These are phyloP conservation scores for Phyllotis vaccarum DNA, from an alignment of 2,797 vertebrate genomes.

Conservation along the genomic window DNA sequence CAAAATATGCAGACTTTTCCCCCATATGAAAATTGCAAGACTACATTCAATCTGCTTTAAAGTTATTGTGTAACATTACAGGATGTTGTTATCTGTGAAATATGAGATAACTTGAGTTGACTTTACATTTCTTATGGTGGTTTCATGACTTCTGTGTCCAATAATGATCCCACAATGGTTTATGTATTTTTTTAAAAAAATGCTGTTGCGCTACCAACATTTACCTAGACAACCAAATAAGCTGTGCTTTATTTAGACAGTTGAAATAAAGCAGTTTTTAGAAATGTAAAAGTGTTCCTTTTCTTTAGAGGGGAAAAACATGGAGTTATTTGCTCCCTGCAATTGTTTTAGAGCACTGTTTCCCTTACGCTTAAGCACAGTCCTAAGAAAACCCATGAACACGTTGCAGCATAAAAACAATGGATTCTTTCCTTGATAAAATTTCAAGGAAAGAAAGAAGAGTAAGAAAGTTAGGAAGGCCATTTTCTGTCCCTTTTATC, in stretches of 20 bases:
- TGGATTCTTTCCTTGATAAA: constrained; percentile 1
- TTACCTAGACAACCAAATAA: background rate
- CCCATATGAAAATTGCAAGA: constrained; percentile 83
- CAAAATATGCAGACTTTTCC: constrained; percentile 84
- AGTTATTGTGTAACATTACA: constrained; percentile 81
- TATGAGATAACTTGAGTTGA: constrained; percentile 76
- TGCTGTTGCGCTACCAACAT: background rate
- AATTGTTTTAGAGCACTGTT: constrained; percentile 2
- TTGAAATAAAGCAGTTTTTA: background rate
- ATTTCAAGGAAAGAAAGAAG: background rate
- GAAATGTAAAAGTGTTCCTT: constrained; percentile 49
- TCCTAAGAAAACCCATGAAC: constrained; percentile 31
- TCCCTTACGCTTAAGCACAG: constrained; percentile 1
- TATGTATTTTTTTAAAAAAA: constrained; percentile 50
- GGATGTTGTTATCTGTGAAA: constrained; percentile 84
- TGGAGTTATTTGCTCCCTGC: background rate
- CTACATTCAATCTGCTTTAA: constrained; percentile 84
- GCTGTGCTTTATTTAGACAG: constrained; percentile 17
- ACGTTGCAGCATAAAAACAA: background rate
- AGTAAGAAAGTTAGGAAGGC: background rate
- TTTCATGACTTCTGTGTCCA: constrained; percentile 58
- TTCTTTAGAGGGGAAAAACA: constrained; percentile 18
- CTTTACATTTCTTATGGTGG: constrained; percentile 53
- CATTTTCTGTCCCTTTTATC: constrained; percentile 36
- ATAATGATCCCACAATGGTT: constrained; percentile 15